Evolutionary conservation across 2,888 invertebrate species (phyloP), one percentile per base, ranked within the genome.

Genomic region (Dryobotodes eremita): DNA sequence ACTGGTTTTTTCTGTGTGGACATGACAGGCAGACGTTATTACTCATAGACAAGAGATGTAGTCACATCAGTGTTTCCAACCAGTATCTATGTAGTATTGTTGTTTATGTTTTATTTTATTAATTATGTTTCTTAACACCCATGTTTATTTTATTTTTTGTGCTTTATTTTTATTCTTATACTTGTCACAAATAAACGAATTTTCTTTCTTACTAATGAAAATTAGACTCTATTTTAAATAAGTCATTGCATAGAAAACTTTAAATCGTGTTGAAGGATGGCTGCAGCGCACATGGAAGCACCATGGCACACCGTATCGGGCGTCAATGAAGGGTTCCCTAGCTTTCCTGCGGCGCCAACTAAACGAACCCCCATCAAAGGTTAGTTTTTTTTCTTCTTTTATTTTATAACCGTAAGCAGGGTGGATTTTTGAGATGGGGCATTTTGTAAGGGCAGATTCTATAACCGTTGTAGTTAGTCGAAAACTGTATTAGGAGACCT

Each of bases 281-380:
- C 97, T 2, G 95, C 96, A 0, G 95, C 95, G 0, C 96, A 97
- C 82, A 93, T 96, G 93, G 98, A 98, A 92, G 98, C 98, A 82
- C 98, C 98, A 4, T 98, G 98, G 98, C 98, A 98, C 95, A 97
- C 94, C 17, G 94, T 98, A 89, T 96, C 97, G 59, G 97, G 97
- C 53, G 93, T 95, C 86, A 97, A 97, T 92, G 97, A 97, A 88
- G 98, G 98, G 86, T 97, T 98, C 93, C 98, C 98, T 65, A 97
- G 97, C 90, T 97, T 97, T 92, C 97, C 98, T 23, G 97, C 98
- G 77, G 98, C 98, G 15, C 98, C 98, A 42, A 97, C 97, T 72
- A 98, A 98, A 95, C 97, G 98, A 86, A 98, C 98, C 13, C 98
- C 98, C 31, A 98, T 99, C 75, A 98, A 98, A 97, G 98, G 98